Percentiles rank a stretch among this genome's conserved stretches.
Conservation (phyloP, 35 echinoderm and acorn worm species). For the Apostichopus californicus region DNA sequence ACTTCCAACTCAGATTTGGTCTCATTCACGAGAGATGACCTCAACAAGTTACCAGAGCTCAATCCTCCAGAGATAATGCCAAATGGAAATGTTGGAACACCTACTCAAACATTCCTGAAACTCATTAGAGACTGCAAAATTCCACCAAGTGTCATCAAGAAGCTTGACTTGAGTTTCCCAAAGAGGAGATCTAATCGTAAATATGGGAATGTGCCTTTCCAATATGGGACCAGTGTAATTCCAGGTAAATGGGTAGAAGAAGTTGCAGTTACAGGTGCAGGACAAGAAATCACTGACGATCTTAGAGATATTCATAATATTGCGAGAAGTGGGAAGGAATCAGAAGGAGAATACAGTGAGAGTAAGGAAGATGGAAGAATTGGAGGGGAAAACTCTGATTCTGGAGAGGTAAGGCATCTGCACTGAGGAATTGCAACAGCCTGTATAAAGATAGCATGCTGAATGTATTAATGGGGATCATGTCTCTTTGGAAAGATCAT, state of each 20-base stretch:
- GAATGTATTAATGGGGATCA: too few species aligned
- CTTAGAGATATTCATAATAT: background rate
- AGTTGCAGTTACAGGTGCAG: constrained; percentile 62
- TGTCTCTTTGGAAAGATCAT: too few species aligned
- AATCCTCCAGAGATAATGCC: constrained; percentile 93
- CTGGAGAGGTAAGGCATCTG: constrained; percentile 43
- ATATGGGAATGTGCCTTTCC: constrained; percentile 95
- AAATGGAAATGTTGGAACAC: constrained; percentile 92
- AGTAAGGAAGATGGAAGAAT: constrained; percentile 1
- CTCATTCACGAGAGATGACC: constrained; percentile 54
- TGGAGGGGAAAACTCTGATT: constrained; percentile 26
- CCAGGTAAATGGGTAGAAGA: constrained; percentile 38
- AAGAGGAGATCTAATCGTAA: constrained; percentile 75
- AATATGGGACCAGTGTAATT: constrained; percentile 65
- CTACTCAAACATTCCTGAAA: constrained; percentile 77
- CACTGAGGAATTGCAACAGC: background rate
- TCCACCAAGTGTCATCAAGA: constrained; percentile 78
- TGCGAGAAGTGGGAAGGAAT: background rate
- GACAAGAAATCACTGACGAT: constrained; percentile 65
- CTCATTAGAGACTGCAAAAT: constrained; percentile 79
- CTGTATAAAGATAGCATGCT: background rate
- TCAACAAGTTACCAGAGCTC: constrained; percentile 67
- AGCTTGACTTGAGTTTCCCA: constrained; percentile 82
- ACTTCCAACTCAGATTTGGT: background rate
- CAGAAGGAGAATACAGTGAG: background rate